Base-by-base conservation (phyloP, 2,888 invertebrate genomes). In the Cephus nigrinus region DNA sequence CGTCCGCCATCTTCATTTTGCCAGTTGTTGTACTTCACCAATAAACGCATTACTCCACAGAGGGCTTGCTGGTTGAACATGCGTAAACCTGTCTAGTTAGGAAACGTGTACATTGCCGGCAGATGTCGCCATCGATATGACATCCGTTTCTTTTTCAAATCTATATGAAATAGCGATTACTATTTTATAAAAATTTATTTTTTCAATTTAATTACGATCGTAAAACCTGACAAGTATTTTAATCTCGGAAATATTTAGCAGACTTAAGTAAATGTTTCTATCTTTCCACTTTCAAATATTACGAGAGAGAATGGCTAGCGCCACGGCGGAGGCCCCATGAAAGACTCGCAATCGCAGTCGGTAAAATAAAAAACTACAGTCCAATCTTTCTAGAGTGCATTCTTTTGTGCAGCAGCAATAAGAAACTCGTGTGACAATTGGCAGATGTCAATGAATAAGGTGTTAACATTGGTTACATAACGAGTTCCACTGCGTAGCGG, bases 1-100 rank as follows among this genome's bases (percentile, higher is more conserved):
- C 95, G 92, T 97, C 97, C 90, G 96, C 96, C 97, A 97, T 97
- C 94, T 95, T 95, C 95, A 95, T 95, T 92, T 92, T 93, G 85
- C 81, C 83, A 78, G 83, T 83, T 83, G 82, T 82, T 82, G 82
- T 82, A 77, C 78, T 76, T 78, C 40, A 76, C 76, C 78, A 15
- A 69, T 34, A 74, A 76, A 36, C 31, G 36, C 23, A 23, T 74
- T 33, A 71, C 12, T 71, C 32, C 11, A 71, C 55, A 55, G 55
- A 55, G 55, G 55, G 23, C 55, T 55, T 55, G 23, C 9, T 55
- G 55, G 9, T 55, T 55, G 23, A 55, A 55, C 55, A 55, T 55
- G 55, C 55, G 55, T 55, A 23, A 55, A 55, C 9, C 9, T 55
- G 23, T 9, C 23, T 23, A 55, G 23, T 23, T 23, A 55, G 9